Evolutionary conservation across 2,113 vertebrate genomes (phyloP).

Genomic region (Hiodon tergisus): DNA sequence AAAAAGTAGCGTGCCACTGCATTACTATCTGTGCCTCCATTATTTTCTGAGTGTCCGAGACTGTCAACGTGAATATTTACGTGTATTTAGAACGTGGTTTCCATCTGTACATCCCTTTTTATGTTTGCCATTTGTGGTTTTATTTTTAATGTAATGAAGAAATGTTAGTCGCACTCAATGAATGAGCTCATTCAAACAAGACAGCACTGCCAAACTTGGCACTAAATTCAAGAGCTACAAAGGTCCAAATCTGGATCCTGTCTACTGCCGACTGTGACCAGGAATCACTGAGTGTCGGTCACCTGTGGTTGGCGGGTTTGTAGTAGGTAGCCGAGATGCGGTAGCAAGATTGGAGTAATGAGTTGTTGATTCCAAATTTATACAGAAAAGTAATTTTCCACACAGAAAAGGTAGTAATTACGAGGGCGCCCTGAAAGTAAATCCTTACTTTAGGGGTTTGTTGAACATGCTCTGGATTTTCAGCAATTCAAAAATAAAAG

Average conservation of each 20-base stretch:
- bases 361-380: background rate
- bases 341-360: background rate
- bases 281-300: background rate
- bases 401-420: background rate
- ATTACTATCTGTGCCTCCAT: background rate
- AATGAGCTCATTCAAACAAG: background rate
- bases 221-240: background rate
- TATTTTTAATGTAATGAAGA: background rate
- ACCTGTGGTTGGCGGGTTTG: too few species aligned
- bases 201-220: background rate
- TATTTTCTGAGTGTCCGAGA: background rate
- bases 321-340: too few species aligned
- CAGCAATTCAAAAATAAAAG: background rate
- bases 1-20: background rate
- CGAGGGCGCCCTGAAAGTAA: too few species aligned
- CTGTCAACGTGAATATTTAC: background rate
- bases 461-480: background rate
- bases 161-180: background rate
- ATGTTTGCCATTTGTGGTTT: background rate
- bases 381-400: background rate
- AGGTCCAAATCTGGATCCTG: too few species aligned
- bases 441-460: too few species aligned
- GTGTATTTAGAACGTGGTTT: background rate
- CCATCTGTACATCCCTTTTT: background rate
- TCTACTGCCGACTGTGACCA: too few species aligned